Evolutionary conservation across 2,888 invertebrate genomes (phyloP), one percentile per base, ranked within the genome.

Genomic region (Mesorhabditis spiculigera): DNA sequence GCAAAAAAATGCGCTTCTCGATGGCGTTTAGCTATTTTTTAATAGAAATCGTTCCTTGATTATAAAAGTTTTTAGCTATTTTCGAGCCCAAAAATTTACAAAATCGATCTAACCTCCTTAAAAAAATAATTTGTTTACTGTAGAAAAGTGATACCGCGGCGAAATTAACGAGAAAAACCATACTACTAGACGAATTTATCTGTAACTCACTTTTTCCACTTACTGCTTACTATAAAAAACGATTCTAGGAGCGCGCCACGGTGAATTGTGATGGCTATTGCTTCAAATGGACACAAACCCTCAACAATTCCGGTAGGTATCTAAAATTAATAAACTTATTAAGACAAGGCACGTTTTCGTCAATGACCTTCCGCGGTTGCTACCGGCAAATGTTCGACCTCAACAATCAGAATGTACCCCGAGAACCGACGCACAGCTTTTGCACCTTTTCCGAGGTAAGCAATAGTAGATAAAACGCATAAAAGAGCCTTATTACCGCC

Each of bases 281-380:
- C 72, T 81, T 78, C 70, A 84, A 84, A 73, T 84, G 84, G 84
- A 77, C 78, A 16, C 83, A 84, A 71, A 71, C 70, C 43, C 66
- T 84, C 4, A 85, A 84, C 69, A 85, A 84, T 68, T 80, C 82
- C 6, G 81, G 81, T 78, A 64, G 43, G 28, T 66, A 6, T 44
- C 58, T 61, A 16, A 10, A 68, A 16, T 43, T 44, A n/a, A 63
- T 8, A 63, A 16, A 16, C 16, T 16, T 28, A n/a, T 63, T 50
- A 50, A 50, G 3, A 1, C 63, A 69, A 78, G 82, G 82, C 4
- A 74, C 78, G 5, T 74, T 72, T 43, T 80, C 84, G 8, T 75
- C 75, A 10, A 78, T 85, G 77, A 84, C 83, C 5, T 82, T 84
- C 64, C 78, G 84, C 4, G 84, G 81, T 16, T 84, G 84, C 70